Percentiles rank a stretch among this genome's conserved stretches.
Evolutionary conservation across 2,888 invertebrate genomes (phyloP).

Genomic region (Alcis repandata): DNA sequence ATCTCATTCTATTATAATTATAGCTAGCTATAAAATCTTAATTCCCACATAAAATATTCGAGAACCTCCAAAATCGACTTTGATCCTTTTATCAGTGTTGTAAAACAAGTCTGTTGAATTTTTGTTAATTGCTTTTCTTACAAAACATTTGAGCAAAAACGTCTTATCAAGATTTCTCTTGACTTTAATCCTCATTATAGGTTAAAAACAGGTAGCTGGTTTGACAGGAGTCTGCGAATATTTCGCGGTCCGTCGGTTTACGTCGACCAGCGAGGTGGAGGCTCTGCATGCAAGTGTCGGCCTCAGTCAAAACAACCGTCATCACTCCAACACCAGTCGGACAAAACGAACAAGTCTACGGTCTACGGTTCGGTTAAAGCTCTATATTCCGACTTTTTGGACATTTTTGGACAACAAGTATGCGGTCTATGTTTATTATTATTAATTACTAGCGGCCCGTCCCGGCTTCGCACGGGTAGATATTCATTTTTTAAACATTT

Average conservation of each 20-base stretch:
- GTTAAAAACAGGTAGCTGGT: constrained; percentile 51
- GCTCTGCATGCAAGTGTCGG: constrained; percentile 73
- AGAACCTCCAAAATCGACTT: constrained; percentile 8
- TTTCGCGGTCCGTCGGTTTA: constrained; percentile 54
- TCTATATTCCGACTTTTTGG: neutral
- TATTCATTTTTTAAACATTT: no score
- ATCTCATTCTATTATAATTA: constrained; percentile 1
- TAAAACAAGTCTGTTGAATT: constrained; percentile 25
- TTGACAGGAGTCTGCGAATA: constrained; percentile 48
- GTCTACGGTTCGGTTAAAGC: neutral
- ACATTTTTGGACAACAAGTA: no score
- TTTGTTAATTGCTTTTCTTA: constrained; percentile 29
- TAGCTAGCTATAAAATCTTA: neutral
- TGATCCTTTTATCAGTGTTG: constrained; percentile 28
- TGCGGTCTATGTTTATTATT: no score
- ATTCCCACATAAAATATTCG: constrained; percentile 8
- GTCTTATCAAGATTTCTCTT: constrained; percentile 30
- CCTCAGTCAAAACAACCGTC: constrained; percentile 83
- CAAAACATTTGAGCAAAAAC: constrained; percentile 16
- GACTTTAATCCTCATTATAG: constrained; percentile 33
- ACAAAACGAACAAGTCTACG: constrained; percentile 40
- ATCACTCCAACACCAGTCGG: constrained; percentile 67
- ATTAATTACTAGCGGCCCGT: no score
- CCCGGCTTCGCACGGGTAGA: no score
- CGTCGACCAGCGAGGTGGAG: constrained; percentile 39